These are phyloP conservation scores for Drosophila prostipennis DNA, from an alignment of 2,888 invertebrate species.

Conservation along the genomic window DNA sequence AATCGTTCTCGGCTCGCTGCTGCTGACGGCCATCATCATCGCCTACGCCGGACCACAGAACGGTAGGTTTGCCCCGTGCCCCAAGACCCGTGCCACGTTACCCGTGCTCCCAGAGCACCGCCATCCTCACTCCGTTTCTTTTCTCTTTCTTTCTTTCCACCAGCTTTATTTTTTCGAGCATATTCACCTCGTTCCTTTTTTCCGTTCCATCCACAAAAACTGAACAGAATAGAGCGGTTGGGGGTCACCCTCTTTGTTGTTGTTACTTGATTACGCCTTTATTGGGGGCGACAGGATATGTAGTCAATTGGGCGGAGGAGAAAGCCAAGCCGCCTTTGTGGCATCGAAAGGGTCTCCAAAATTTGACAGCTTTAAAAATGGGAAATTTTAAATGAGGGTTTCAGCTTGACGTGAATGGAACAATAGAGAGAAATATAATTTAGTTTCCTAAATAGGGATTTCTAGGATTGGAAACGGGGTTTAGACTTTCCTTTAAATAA, in stretches of 20 bases:
- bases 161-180: conserved; percentile 30
- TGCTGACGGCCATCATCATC: conserved; percentile 93
- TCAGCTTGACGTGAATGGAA: not conserved
- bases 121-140: conserved; percentile 46
- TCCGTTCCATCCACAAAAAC: conserved; percentile 47
- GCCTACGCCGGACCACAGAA: conserved; percentile 95
- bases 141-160: conserved; percentile 46
- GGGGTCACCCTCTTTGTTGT: conserved; percentile 31
- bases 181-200: conserved; percentile 50
- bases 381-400: conserved; percentile 1
- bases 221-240: conserved; percentile 3
- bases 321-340: conserved; percentile 11
- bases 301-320: conserved; percentile 26
- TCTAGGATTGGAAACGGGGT: not conserved
- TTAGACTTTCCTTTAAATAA: not conserved
- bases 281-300: conserved; percentile 37
- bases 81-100: conserved; percentile 13
- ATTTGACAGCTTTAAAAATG: conserved; percentile 21
- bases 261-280: conserved; percentile 43
- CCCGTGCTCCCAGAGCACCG: conserved; percentile 32
- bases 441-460: not conserved
- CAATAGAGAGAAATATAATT: not conserved
- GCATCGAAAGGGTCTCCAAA: conserved; percentile 9
- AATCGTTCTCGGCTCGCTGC: conserved; percentile 91
- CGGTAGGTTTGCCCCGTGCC: conserved; percentile 85